Percentiles rank a stretch among this genome's conserved stretches.
Conservation (phyloP, 2,888 invertebrate species). For the Oasisia sp. region DNA sequence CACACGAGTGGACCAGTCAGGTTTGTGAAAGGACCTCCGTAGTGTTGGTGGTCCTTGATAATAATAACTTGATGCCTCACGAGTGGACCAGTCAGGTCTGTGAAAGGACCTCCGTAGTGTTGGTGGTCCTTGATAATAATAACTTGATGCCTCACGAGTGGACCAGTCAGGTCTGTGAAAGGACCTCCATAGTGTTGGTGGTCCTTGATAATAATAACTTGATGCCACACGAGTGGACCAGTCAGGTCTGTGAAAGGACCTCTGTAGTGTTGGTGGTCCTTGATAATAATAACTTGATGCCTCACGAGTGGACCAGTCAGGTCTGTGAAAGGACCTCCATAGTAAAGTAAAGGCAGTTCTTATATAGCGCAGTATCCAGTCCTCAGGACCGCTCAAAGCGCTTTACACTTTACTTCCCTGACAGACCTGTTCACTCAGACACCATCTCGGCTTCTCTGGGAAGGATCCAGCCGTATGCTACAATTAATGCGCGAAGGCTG, state of each 20-base stretch:
- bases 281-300: background rate
- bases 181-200: background rate
- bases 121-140: background rate
- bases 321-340: no score
- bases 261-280: background rate
- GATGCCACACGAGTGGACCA: constrained; percentile 1
- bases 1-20: constrained; percentile 17
- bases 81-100: constrained; percentile 18
- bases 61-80: background rate
- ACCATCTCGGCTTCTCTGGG: no score
- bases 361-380: no score
- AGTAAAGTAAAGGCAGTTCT: no score
- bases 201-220: background rate
- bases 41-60: background rate
- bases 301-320: constrained; percentile 17
- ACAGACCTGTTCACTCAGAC: no score
- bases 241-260: constrained; percentile 19
- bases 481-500: no score
- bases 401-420: no score
- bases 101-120: background rate
- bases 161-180: constrained; percentile 18
- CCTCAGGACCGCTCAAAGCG: no score
- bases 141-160: background rate
- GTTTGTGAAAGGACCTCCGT: background rate
- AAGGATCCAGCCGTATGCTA: no score